Evolutionary conservation across 2,797 vertebrate genomes (phyloP).

Genomic region (Pterois miles): DNA sequence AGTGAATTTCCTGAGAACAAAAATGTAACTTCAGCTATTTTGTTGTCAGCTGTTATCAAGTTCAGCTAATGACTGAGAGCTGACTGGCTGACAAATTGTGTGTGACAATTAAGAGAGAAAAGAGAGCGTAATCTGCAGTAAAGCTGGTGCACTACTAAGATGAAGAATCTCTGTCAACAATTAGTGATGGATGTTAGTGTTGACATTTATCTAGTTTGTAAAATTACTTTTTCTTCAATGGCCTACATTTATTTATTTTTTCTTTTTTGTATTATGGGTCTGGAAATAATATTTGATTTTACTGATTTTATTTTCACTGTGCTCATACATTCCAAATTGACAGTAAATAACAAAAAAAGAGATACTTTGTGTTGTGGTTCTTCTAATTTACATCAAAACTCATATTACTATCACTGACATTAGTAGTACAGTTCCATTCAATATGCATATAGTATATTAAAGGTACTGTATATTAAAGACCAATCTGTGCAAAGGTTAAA

Average conservation of each 20-base stretch:
- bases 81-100: background rate
- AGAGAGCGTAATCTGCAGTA: background rate
- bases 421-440: no score
- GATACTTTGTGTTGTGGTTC: background rate
- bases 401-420: background rate
- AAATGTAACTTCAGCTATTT: background rate
- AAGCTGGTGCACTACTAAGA: background rate
- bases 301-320: background rate
- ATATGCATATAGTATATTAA: no score
- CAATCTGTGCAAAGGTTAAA: background rate
- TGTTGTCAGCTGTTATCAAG: background rate
- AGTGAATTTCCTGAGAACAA: background rate
- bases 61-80: background rate
- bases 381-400: background rate
- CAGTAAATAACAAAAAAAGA: background rate
- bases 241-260: background rate
- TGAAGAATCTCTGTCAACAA: background rate
- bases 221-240: background rate
- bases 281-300: background rate
- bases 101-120: background rate
- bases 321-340: background rate
- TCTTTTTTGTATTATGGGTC: background rate
- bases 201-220: background rate
- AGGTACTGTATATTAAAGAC: background rate
- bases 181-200: background rate